Evolutionary conservation across 2,888 invertebrate genomes (phyloP), one percentile per base, ranked within the genome.

Genomic region (Trichogramma evanescens): DNA sequence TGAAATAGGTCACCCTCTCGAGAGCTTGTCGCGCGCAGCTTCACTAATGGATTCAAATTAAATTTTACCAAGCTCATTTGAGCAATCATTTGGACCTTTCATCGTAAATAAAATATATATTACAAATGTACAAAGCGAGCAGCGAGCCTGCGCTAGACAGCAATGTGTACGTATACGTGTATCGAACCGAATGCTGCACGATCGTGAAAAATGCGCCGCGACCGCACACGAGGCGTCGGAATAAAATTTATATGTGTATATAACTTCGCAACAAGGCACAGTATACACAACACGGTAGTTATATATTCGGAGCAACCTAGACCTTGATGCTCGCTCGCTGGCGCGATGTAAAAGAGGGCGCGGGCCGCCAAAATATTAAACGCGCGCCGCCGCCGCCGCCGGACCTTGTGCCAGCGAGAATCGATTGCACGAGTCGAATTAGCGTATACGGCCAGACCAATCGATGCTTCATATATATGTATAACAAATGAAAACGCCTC

Each of bases 21-120:
- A 26, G 26, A 26, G 26, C 26, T 26, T 26, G 26, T 26, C 26
- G 26, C 26, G 26, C 26, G 26, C 26, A 26, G 26, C n/a, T 49
- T 56, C 42, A 38, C 41, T 59, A 38, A 45, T 38, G 39, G 42
- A 61, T 26, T 43, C 10, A 38, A 61, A 61, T 56, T 45, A 10
- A 56, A 60, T 60, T 46, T 52, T 43, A 46, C 54, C 49, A 59
- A 26, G 42, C 46, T 13, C 39, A 55, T 46, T 38, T 46, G 45
- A 51, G 51, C 50, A 13, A 59, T 59, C 48, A 48, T 48, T 48
- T 43, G 59, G 54, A 48, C 54, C 54, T 54, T 50, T 26, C 26
- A 26, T 26, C 26, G 26, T 26, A 26, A 26, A 26, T 26, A 26
- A 26, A 26, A 26, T 26, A 26, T 26, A 26, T 26, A 26, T 26